Evolutionary conservation across 2,113 vertebrate species (phyloP), one percentile per base, ranked within the genome.

Genomic region (Plotosus lineatus): DNA sequence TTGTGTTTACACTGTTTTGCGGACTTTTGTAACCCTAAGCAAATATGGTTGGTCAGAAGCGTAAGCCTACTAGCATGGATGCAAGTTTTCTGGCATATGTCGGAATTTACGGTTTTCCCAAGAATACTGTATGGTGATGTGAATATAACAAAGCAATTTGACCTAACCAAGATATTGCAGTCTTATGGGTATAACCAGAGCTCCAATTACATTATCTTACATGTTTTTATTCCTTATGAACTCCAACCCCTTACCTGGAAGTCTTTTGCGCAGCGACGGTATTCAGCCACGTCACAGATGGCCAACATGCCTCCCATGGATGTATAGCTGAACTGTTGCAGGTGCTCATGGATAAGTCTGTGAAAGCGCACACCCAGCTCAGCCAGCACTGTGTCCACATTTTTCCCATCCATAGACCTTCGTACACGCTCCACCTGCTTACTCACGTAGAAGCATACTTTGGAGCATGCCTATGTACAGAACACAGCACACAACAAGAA

Each of bases 251-350:
- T 93, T 87, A 94, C 93, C 89, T 83, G 89, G 87, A 99, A 99
- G 89, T 97, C 96, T 94, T 99, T 99, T 95, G 98, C 97, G 87
- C 95, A 95, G 86, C 96, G 96, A 85, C 97, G 94, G 84, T 99
- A 99, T 83, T 99, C 97, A 63, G 97, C 97, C 86, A 99, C 97
- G 0, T 99, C 98, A 88, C 98, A 99, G 90, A 99, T 99, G 87
- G 97, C 97, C 86, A 98, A 92, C 98, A 99, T 99, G 91, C 98
- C 97, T 81, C 98, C 97, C 96, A 98, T 99, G 79, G 96, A 98
- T 88, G 96, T 98, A 92, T 99, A 99, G 84, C 94, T 96, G 92
- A 96, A 99, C 88, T 98, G 97, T 90, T 99, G 98, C 72, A 98
- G 94, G 90, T 99, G 98, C 73, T 99, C 98, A 17, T 96, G 97